These are phyloP conservation scores for Hypotaenidia okinawae DNA, from an alignment of 2,797 vertebrate genomes.

Conservation along the genomic window DNA sequence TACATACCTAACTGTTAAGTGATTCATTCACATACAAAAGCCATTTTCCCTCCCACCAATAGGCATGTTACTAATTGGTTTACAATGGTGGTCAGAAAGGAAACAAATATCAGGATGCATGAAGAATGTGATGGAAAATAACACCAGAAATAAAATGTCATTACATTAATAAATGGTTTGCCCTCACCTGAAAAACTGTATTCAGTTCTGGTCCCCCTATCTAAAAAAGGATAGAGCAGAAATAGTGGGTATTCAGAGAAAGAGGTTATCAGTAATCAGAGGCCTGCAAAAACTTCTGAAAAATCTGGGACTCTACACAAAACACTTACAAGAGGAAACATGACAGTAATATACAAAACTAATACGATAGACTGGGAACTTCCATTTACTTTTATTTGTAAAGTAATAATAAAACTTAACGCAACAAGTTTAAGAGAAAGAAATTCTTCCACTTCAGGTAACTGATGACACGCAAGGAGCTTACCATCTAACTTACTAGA, in stretches of 20 bases:
- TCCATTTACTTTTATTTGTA: neutral
- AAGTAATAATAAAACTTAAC: neutral
- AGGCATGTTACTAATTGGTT: neutral
- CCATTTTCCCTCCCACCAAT: neutral
- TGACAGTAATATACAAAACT: neutral
- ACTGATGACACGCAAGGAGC: accelerated
- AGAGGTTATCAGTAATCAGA: neutral
- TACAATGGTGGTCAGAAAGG: neutral
- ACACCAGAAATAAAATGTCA: neutral
- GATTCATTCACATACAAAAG: neutral
- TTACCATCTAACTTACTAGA: neutral
- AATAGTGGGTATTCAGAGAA: neutral
- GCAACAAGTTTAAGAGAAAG: neutral
- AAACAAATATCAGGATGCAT: neutral
- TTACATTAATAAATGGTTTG: conserved; percentile 17
- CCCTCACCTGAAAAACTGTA: conserved; percentile 47
- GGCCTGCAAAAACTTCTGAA: neutral
- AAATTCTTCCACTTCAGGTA: neutral
- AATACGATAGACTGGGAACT: neutral
- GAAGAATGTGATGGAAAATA: conserved; percentile 6
- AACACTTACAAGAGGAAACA: neutral
- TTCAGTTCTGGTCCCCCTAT: conserved; percentile 48
- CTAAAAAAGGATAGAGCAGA: conserved; percentile 42
- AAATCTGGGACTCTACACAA: neutral
- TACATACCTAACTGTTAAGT: neutral